Percentiles rank a stretch among this genome's conserved stretches.
phyloP scores from a whole-genome alignment of 2,888 invertebrate species.

The Acronicta psi region DNA sequence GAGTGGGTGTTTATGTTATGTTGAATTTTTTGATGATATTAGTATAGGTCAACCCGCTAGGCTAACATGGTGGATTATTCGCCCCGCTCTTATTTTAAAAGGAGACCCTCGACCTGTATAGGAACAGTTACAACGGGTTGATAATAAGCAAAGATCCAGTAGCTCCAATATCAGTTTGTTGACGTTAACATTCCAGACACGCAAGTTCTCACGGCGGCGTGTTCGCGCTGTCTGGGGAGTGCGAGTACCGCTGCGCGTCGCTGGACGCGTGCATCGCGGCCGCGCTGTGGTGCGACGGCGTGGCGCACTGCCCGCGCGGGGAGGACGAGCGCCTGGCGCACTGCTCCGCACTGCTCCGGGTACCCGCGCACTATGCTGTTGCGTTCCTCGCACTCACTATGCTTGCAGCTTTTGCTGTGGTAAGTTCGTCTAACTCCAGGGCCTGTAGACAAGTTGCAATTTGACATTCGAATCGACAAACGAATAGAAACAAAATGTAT shows the following conservation, averaged over 20 bases:
- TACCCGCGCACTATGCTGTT: constrained; percentile 93
- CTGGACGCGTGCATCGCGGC: constrained; percentile 94
- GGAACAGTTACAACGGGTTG: too few relatives aligned
- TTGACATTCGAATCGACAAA: too few relatives aligned
- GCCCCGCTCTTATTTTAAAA: too few relatives aligned
- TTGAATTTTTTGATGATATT: too few relatives aligned
- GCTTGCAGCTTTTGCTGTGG: constrained; percentile 85
- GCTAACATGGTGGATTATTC: too few relatives aligned
- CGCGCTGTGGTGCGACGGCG: constrained; percentile 94
- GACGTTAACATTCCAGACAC: constrained; percentile 72
- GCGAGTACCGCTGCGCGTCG: constrained; percentile 93
- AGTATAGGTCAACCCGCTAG: too few relatives aligned
- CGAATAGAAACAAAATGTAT: too few relatives aligned
- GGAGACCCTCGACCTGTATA: too few relatives aligned
- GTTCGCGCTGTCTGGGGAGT: constrained; percentile 91
- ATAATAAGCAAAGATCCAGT: too few relatives aligned
- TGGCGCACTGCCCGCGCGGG: constrained; percentile 93
- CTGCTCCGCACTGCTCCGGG: constrained; percentile 93
- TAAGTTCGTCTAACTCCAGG: constrained; percentile 61
- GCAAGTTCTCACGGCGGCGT: constrained; percentile 87
- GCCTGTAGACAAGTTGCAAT: too few relatives aligned
- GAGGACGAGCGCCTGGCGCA: constrained; percentile 94
- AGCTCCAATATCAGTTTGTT: not conserved
- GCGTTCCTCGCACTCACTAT: constrained; percentile 87
- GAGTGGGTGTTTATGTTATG: too few relatives aligned